phyloP scores from a whole-genome alignment of 2,113 vertebrate species.

The Emydocephalus ijimae region DNA sequence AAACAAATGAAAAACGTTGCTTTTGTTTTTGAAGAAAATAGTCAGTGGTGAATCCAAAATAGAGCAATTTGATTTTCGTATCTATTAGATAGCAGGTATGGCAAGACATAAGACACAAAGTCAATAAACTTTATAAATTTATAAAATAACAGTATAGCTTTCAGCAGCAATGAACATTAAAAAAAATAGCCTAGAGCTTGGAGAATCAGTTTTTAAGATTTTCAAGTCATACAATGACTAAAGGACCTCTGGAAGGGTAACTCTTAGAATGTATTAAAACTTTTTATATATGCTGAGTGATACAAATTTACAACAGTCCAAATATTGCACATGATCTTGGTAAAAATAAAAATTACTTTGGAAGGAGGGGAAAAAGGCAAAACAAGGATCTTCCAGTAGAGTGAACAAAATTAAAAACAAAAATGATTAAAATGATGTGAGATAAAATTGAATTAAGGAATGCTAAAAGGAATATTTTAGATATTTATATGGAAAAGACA shows the following conservation, averaged over 20 bases:
- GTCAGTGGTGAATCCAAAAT: not conserved
- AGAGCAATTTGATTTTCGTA: not conserved
- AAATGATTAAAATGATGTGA: not conserved
- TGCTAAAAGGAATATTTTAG: not conserved
- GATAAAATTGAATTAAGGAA: not conserved
- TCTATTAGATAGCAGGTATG: not conserved
- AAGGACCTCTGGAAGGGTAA: not conserved
- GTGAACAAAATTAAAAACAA: not conserved
- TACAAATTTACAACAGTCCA: not conserved
- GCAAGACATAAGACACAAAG: not conserved
- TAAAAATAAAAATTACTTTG: not conserved
- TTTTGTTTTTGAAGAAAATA: not conserved
- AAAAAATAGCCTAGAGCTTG: not conserved
- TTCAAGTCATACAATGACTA: constrained; percentile 1
- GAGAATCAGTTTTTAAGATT: constrained; percentile 8
- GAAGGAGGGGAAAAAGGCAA: not conserved
- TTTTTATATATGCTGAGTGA: not conserved
- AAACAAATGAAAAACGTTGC: not conserved
- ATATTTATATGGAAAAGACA: not conserved
- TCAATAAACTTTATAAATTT: not conserved
- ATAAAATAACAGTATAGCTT: not conserved
- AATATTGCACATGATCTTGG: not conserved
- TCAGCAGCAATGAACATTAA: not conserved
- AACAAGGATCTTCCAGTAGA: not conserved
- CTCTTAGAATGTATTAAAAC: not conserved